Percentiles rank a stretch among this genome's conserved stretches.
Conservation (phyloP, 2,888 invertebrate genomes). For the Caenorhabditis angaria region DNA sequence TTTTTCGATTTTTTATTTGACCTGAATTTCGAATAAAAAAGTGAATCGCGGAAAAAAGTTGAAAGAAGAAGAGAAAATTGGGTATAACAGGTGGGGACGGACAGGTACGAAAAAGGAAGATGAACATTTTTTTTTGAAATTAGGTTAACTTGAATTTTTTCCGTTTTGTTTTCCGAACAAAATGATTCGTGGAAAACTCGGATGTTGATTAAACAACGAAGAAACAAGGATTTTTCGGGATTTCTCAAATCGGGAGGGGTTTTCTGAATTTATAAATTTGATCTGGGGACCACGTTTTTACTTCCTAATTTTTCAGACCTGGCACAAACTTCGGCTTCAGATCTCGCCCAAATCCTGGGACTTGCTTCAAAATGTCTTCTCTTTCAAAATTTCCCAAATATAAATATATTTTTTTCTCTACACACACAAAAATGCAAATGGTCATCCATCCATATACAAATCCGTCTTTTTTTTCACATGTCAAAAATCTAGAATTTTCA, state of each 20-base stretch:
- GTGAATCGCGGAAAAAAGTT: not conserved
- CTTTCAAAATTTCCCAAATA: constrained; percentile 1
- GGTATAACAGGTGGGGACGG: constrained; percentile 12
- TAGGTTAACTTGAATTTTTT: not conserved
- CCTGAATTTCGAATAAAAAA: not conserved
- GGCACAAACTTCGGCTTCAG: too few relatives aligned
- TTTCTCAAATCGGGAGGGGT: too few relatives aligned
- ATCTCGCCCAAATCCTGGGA: too few relatives aligned
- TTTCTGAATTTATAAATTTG: too few relatives aligned
- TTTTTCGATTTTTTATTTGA: too few relatives aligned
- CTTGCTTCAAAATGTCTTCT: too few relatives aligned
- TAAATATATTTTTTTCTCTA: not conserved
- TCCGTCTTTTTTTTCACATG: not conserved
- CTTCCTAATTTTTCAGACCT: too few relatives aligned
- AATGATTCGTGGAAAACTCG: too few relatives aligned
- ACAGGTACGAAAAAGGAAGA: constrained; percentile 6
- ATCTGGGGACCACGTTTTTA: too few relatives aligned
- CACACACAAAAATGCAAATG: not conserved
- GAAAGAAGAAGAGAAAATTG: constrained; percentile 7
- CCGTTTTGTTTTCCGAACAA: too few relatives aligned
- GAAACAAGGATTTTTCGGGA: too few relatives aligned
- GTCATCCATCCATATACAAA: not conserved
- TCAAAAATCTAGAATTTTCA: not conserved
- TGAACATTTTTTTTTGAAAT: constrained; percentile 8
- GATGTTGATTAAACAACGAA: too few relatives aligned